These are phyloP conservation scores for Sciaenops ocellatus DNA, from an alignment of 2,797 vertebrate species.

Conservation along the genomic window DNA sequence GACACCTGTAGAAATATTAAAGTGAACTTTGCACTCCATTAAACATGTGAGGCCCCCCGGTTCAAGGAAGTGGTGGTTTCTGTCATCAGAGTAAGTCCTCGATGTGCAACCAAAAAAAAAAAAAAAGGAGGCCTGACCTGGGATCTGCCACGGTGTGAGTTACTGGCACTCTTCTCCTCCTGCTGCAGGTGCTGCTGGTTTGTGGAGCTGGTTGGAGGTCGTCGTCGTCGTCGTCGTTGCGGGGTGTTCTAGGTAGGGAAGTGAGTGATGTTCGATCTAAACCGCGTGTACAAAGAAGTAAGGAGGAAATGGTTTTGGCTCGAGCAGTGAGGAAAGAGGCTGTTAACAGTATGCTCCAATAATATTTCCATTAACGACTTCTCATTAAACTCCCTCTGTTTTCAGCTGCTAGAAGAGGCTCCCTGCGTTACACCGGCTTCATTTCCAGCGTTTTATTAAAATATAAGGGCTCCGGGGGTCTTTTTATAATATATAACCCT, in stretches of 20 bases:
- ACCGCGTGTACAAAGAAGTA: conserved; percentile 50
- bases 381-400: conserved; percentile 70
- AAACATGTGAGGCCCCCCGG: conserved; percentile 61
- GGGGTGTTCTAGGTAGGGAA: conserved; percentile 24
- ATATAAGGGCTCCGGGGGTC: conserved; percentile 27
- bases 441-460: conserved; percentile 47
- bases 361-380: conserved; percentile 73
- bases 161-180: conserved; percentile 59
- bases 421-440: conserved; percentile 40
- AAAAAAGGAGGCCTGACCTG: conserved; percentile 52
- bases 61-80: conserved; percentile 46
- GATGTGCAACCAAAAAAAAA: conserved; percentile 57
- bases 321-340: conserved; percentile 57
- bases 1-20: conserved; percentile 76
- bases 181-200: conserved; percentile 67
- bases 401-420: conserved; percentile 54
- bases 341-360: conserved; percentile 67
- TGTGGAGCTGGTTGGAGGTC: conserved; percentile 32
- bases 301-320: conserved; percentile 69
- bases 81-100: conserved; percentile 67
- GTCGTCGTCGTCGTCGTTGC: conserved; percentile 14
- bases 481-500: conserved; percentile 48
- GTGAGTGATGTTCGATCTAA: conserved; percentile 53
- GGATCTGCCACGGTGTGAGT: conserved; percentile 64
- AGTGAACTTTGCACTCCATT: conserved; percentile 74